Evolutionary conservation across 2,113 vertebrate genomes (phyloP).

Genomic region (Bucco capensis): DNA sequence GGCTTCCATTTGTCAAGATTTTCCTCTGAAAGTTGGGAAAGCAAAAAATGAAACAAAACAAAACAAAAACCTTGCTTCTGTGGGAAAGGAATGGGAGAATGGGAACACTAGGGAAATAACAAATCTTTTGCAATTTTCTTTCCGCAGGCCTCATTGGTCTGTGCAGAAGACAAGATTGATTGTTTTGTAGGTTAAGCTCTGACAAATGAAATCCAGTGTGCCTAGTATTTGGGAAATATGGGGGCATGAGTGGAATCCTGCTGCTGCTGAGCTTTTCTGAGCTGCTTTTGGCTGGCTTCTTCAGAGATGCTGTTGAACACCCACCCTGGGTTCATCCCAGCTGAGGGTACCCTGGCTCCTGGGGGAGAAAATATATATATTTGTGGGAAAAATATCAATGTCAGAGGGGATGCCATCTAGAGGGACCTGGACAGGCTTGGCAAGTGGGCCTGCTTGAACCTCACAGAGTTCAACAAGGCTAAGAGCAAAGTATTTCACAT

Average conservation of each 20-base stretch:
- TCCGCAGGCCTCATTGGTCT: background rate
- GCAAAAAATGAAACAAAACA: background rate
- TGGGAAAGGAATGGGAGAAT: conserved; percentile 59
- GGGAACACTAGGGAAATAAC: conserved; percentile 52
- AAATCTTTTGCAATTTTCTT: conserved; percentile 52
- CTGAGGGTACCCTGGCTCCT: background rate
- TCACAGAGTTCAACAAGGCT: too few species aligned
- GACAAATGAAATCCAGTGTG: background rate
- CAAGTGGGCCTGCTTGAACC: too few species aligned
- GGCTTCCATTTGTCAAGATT: conserved; percentile 61
- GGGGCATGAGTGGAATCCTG: background rate
- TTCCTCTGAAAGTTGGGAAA: conserved; percentile 55
- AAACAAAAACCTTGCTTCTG: conserved; percentile 46
- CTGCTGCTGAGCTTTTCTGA: background rate
- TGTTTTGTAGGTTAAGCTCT: background rate
- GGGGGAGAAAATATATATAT: background rate
- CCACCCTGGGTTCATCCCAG: background rate
- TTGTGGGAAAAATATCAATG: background rate
- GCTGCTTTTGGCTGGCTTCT: background rate
- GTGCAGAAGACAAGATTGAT: background rate
- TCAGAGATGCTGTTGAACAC: background rate
- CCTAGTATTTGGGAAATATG: background rate
- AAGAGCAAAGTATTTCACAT: too few species aligned
- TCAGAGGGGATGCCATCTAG: too few species aligned
- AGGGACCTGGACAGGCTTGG: too few species aligned